Conservation (phyloP, 2,888 invertebrate genomes). For the Cheilosia soror region DNA sequence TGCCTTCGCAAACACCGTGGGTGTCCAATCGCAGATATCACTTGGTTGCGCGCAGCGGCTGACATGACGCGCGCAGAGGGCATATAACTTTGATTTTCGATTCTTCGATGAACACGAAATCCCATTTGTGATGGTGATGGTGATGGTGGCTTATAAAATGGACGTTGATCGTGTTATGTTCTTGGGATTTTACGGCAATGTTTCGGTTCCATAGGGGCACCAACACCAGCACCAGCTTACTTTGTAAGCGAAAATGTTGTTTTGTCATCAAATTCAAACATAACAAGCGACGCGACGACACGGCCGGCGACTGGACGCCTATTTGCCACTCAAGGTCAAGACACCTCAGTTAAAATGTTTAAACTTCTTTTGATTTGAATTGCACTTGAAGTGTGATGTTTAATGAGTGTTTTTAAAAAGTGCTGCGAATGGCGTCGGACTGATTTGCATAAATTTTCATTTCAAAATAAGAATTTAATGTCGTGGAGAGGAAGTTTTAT, state of each 20-base stretch:
- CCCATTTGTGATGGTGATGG: conserved; percentile 28
- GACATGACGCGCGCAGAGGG: neutral
- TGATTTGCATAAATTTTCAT: conserved; percentile 38
- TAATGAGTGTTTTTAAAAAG: conserved; percentile 28
- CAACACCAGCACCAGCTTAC: neutral
- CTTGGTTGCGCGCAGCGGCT: conserved; percentile 2
- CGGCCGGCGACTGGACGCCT: conserved; percentile 1
- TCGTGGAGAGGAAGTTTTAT: neutral
- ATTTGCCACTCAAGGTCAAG: conserved; percentile 54
- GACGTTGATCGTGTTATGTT: conserved; percentile 13
- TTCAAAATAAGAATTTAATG: conserved; percentile 29
- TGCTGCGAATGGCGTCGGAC: neutral
- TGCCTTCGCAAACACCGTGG: conserved; percentile 55
- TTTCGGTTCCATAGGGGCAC: neutral
- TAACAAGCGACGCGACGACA: neutral
- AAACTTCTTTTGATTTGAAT: conserved; percentile 34
- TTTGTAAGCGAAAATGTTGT: conserved; percentile 21
- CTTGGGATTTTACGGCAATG: neutral
- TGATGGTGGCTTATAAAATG: conserved; percentile 16
- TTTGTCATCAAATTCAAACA: conserved; percentile 17
- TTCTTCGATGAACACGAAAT: conserved; percentile 52
- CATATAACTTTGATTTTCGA: conserved; percentile 45
- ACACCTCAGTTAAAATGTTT: conserved; percentile 1
- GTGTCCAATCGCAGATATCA: conserved; percentile 57
- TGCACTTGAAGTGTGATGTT: conserved; percentile 52